Conservation (phyloP, 2,888 invertebrate genomes). For the Leptinotarsa juncta region DNA sequence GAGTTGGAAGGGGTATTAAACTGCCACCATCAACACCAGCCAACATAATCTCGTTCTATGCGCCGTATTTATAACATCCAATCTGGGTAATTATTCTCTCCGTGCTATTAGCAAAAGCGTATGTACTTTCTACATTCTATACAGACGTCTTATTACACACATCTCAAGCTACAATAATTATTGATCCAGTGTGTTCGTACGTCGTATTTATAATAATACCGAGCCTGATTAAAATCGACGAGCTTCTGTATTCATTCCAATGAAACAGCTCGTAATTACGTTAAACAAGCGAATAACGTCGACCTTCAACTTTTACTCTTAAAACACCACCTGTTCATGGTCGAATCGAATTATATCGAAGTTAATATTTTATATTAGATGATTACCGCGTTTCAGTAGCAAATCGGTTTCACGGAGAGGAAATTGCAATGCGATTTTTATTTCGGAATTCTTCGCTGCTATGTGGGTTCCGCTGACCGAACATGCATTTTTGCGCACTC, state of each 20-base stretch:
- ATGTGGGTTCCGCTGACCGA: neutral
- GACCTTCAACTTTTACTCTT: slow-evolving; percentile 50
- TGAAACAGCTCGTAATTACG: slow-evolving; percentile 45
- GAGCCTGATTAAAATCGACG: slow-evolving; percentile 41
- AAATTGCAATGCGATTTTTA: slow-evolving; percentile 19
- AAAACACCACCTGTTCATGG: slow-evolving; percentile 42
- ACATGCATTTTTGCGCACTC: neutral
- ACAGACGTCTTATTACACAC: slow-evolving; percentile 31
- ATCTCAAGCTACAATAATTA: slow-evolving; percentile 37
- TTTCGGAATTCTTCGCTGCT: slow-evolving; percentile 8
- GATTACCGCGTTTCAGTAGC: slow-evolving; percentile 15
- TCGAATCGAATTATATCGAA: slow-evolving; percentile 24
- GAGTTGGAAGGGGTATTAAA: neutral
- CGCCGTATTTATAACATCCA: slow-evolving; percentile 38
- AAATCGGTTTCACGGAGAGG: slow-evolving; percentile 13
- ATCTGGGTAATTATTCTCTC: slow-evolving; percentile 39
- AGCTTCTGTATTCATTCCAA: slow-evolving; percentile 45
- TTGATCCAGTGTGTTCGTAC: slow-evolving; percentile 33
- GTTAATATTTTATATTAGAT: slow-evolving; percentile 14
- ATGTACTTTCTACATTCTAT: slow-evolving; percentile 33
- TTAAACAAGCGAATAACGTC: slow-evolving; percentile 42
- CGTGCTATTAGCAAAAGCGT: slow-evolving; percentile 32
- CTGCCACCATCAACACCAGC: slow-evolving; percentile 12
- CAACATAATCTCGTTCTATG: slow-evolving; percentile 34
- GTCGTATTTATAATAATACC: slow-evolving; percentile 40